Conservation (phyloP, 2,797 vertebrate species). For the Sebastes nivosus region DNA sequence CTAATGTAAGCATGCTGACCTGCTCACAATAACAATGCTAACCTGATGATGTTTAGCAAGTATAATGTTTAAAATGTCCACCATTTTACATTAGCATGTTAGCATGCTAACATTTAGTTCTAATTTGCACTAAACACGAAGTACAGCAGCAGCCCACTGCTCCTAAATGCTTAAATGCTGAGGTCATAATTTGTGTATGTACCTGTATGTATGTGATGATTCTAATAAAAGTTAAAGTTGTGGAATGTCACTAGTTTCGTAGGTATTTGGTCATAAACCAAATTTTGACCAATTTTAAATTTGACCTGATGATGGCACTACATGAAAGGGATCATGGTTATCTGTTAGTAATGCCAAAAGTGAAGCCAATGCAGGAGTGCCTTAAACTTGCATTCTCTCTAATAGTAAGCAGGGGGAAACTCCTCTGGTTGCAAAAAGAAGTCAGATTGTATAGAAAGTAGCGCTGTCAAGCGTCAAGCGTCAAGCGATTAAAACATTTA, state of each 20-base stretch:
- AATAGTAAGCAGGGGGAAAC: accelerated
- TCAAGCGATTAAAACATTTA: too few relatives aligned
- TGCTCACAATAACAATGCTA: neutral
- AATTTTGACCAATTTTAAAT: neutral
- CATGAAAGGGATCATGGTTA: neutral
- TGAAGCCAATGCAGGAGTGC: too few relatives aligned
- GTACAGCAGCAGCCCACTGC: neutral
- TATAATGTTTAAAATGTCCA: neutral
- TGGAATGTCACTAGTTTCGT: neutral
- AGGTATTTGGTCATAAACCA: neutral
- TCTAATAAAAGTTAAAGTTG: too few relatives aligned
- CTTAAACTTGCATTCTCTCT: too few relatives aligned
- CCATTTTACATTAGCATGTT: neutral
- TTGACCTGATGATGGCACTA: neutral
- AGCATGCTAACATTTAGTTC: neutral
- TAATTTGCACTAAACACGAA: neutral
- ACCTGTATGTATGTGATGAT: too few relatives aligned
- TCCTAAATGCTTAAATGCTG: too few relatives aligned
- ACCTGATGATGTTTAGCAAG: neutral
- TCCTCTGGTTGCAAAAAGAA: too few relatives aligned
- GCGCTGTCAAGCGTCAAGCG: too few relatives aligned
- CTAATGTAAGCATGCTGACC: neutral
- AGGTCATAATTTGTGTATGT: too few relatives aligned
- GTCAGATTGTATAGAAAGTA: too few relatives aligned
- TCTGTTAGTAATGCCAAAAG: neutral